phyloP scores from a whole-genome alignment of 2,113 vertebrate genomes.

The Entosphenus tridentatus region DNA sequence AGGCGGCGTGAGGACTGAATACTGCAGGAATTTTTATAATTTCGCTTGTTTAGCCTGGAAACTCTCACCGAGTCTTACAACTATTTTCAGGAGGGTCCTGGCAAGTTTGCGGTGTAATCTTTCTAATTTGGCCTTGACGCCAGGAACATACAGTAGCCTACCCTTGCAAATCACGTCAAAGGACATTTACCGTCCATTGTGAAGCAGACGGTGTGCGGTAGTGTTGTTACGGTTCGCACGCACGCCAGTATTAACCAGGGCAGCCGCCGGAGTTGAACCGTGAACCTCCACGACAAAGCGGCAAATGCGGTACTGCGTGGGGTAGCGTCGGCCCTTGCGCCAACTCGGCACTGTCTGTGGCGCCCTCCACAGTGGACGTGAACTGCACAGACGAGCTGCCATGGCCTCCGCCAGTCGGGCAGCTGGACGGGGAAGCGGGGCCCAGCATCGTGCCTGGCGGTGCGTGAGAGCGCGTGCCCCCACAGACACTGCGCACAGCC shows the following conservation, averaged over 20 bases:
- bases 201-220: not conserved
- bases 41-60: no score
- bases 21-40: no score
- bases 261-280: not conserved
- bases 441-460: no score
- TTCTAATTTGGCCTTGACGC: no score
- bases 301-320: not conserved
- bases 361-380: not conserved
- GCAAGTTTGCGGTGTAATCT: no score
- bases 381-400: not conserved
- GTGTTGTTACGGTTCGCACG: not conserved
- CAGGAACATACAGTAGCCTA: no score
- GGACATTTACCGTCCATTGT: not conserved
- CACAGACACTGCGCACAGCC: no score
- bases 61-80: no score
- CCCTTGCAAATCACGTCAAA: no score
- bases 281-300: not conserved
- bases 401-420: constrained; percentile 2
- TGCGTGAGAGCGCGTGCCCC: no score
- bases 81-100: no score
- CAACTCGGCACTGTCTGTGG: not conserved
- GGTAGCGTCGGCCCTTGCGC: not conserved
- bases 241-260: not conserved
- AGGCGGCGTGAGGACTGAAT: no score
- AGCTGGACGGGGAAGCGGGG: not conserved